Evolutionary conservation across 2,888 invertebrate genomes (phyloP).

Genomic region (Standfussiana lucernea): DNA sequence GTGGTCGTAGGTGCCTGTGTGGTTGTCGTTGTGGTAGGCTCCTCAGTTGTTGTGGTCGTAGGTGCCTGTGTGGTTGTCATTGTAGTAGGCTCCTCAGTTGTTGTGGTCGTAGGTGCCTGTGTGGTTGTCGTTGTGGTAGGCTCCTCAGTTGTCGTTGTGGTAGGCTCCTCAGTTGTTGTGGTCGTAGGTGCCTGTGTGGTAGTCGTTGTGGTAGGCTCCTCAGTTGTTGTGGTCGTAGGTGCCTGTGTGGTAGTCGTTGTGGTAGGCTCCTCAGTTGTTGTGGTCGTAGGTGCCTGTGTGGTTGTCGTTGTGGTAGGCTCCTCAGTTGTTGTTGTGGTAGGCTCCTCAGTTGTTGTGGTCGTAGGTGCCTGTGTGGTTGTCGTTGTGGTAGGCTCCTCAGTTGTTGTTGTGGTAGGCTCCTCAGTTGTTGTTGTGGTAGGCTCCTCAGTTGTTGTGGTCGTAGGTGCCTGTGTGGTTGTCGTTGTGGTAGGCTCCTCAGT

Average conservation of each 20-base stretch:
- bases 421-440: no score
- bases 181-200: conserved; percentile 8
- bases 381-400: background rate
- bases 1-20: background rate
- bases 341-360: conserved; percentile 11
- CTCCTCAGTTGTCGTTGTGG: background rate
- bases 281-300: conserved; percentile 4
- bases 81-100: background rate
- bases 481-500: conserved; percentile 18
- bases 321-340: no score
- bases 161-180: background rate
- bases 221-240: conserved; percentile 13
- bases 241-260: conserved; percentile 7
- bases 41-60: background rate
- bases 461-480: conserved; percentile 10
- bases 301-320: conserved; percentile 22
- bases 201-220: background rate
- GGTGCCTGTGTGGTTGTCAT: conserved; percentile 11
- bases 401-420: conserved; percentile 31
- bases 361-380: background rate
- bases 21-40: conserved; percentile 12
- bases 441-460: no score
- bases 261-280: background rate
- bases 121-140: background rate
- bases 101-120: background rate